Base-by-base conservation (phyloP, 2,888 invertebrate species). In the Chorisops tibialis region DNA sequence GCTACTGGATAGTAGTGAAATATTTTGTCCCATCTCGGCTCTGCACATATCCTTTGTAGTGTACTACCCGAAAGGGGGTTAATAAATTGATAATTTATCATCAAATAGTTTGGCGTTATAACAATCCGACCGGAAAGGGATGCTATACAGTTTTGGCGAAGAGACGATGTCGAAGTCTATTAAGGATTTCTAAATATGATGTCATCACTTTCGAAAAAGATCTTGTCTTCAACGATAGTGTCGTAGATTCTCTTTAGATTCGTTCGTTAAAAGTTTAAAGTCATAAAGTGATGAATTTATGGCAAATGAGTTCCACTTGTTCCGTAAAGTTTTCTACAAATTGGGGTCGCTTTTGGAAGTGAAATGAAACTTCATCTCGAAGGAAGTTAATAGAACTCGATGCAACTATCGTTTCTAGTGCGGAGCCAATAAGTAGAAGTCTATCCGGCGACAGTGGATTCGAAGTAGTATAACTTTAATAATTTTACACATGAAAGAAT, bases 201-300 rank as follows among this genome's bases (percentile, higher is more conserved):
- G 51, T 37, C 51, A 51, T 51, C 24, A n/a, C n/a, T 48, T 24
- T 21, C n/a, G 12, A 22, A 12, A 22, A 22, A 48, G 22, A 22
- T 22, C 24, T n/a, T 22, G n/a, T 21, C 22, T 2, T 24, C 48
- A 9, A 22, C 48, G 12, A 12, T 18, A 21, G 21, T 48, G 12
- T 12, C 24, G 9, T 30, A 30, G 9, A 9, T 48, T 24, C n/a
- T n/a, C 48, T 16, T 48, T n/a, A 5, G 24, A 48, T n/a, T 24
- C 24, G 24, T 48, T 48, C 48, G 48, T 48, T 48, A 51, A 38
- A 37, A 51, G 54, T 54, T 38, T 19, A 54, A 54, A 54, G 45
- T 47, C 35, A 45, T 58, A 58, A 58, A 58, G 11, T 47, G 35
- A 47, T 35, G 45, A 58, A 58, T 58, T 58, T 58, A 58, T 58